Conservation (phyloP, 2,888 invertebrate genomes). For the Carterocephalus palaemon region DNA sequence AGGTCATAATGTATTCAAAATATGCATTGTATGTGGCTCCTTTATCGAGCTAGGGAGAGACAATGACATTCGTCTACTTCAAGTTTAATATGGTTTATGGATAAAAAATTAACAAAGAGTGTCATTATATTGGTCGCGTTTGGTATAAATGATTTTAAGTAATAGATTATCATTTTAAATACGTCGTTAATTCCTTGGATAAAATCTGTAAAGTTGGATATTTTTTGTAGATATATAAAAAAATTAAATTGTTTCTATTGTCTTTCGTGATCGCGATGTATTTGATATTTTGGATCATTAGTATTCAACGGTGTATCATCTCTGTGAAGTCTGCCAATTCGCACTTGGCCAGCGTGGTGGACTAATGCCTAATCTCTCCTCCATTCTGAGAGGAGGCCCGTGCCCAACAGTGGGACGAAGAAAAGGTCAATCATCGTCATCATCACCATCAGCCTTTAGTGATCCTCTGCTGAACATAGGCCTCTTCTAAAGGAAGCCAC, state of each 20-base stretch:
- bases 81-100: slow-evolving; percentile 43
- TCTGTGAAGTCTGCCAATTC: no score
- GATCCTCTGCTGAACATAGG: no score
- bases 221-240: no score
- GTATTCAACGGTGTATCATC: no score
- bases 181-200: slow-evolving; percentile 67
- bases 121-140: slow-evolving; percentile 50
- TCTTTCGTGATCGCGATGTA: slow-evolving; percentile 33
- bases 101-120: slow-evolving; percentile 39
- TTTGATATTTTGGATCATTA: no score
- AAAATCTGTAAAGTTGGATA: slow-evolving; percentile 48
- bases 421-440: no score
- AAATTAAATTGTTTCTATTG: slow-evolving; percentile 22
- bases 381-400: no score
- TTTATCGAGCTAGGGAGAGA: slow-evolving; percentile 49
- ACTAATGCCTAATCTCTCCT: no score
- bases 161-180: slow-evolving; percentile 58
- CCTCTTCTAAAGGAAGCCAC: no score
- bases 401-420: no score
- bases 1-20: slow-evolving; percentile 73
- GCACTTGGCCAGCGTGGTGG: no score
- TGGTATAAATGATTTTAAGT: slow-evolving; percentile 39
- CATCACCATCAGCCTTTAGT: no score
- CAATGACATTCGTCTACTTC: slow-evolving; percentile 50
- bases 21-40: slow-evolving; percentile 67